Percentiles rank a stretch among this genome's conserved stretches.
These are phyloP conservation scores for Seriola dumerili DNA, from an alignment of 2,113 vertebrate genomes.

Conservation along the genomic window DNA sequence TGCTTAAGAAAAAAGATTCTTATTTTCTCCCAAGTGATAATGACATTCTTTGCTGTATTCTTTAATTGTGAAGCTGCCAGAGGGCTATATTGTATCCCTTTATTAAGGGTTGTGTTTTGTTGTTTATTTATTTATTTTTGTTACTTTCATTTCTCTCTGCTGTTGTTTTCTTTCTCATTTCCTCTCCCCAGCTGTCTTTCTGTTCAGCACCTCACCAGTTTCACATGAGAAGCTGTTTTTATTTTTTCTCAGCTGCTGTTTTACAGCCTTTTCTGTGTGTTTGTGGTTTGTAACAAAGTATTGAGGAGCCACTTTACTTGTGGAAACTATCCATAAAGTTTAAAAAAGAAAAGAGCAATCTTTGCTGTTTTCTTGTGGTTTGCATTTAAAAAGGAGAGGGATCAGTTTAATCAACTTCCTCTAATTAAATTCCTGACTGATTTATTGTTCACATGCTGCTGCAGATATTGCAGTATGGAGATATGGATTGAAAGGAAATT, in stretches of 20 bases:
- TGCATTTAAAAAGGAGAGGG: conserved; percentile 18
- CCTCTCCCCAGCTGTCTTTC: conserved; percentile 39
- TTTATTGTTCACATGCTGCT: conserved; percentile 48
- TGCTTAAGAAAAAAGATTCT: conserved; percentile 46
- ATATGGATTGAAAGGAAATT: conserved; percentile 60
- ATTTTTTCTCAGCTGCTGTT: conserved; percentile 50
- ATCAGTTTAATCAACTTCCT: conserved; percentile 40
- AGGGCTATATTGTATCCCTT: conserved; percentile 63
- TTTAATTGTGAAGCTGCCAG: conserved; percentile 58
- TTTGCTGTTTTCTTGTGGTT: background rate
- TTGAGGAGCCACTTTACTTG: conserved; percentile 58
- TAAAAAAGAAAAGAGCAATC: conserved; percentile 27
- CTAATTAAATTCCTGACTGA: conserved; percentile 52
- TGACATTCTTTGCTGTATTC: conserved; percentile 52
- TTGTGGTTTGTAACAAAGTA: conserved; percentile 61
- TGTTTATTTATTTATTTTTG: conserved; percentile 6
- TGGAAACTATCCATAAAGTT: conserved; percentile 59
- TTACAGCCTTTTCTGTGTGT: conserved; percentile 56
- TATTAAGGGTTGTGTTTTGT: conserved; percentile 66
- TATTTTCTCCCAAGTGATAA: conserved; percentile 63
- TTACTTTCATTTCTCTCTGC: conserved; percentile 37
- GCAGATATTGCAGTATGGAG: conserved; percentile 38
- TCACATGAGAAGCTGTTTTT: conserved; percentile 38
- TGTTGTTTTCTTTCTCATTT: conserved; percentile 25
- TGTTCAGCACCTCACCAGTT: conserved; percentile 35